Evolutionary conservation across 1,140 invertebrate species (phyloP).

Genomic region (Gryon sp.): DNA sequence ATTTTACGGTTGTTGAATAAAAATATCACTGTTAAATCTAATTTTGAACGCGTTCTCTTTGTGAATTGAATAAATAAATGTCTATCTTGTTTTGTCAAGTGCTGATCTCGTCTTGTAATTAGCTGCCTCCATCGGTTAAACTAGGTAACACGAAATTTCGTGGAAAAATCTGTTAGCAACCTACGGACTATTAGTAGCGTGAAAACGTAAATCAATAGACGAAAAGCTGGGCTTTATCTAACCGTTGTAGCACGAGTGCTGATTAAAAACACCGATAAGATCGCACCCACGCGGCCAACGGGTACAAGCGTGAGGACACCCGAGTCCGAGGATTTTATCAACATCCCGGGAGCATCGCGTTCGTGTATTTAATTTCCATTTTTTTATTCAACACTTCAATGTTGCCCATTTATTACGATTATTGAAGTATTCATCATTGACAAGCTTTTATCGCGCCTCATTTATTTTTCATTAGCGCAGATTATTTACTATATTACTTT

Average conservation of each 20-base stretch:
- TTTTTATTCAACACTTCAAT: constrained; percentile 44
- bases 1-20: no score
- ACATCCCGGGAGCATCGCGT: constrained; percentile 38
- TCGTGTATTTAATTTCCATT: constrained; percentile 43
- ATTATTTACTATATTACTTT: no score
- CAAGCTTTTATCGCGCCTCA: constrained; percentile 35
- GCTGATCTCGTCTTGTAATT: neutral
- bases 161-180: neutral
- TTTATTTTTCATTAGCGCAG: constrained; percentile 44
- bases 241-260: constrained; percentile 30
- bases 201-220: constrained; percentile 54
- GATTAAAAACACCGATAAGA: constrained; percentile 62
- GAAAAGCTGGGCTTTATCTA: constrained; percentile 42
- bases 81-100: no score
- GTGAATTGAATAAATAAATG: no score
- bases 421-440: constrained; percentile 46
- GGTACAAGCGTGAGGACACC: constrained; percentile 42
- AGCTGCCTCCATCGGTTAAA: neutral
- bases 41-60: no score
- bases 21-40: no score
- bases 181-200: constrained; percentile 8
- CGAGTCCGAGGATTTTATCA: constrained; percentile 45
- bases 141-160: constrained; percentile 1
- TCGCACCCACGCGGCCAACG: constrained; percentile 40
- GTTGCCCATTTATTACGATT: constrained; percentile 46